These are phyloP conservation scores for Lasius platythorax DNA, from an alignment of 2,888 invertebrate genomes.

Conservation along the genomic window DNA sequence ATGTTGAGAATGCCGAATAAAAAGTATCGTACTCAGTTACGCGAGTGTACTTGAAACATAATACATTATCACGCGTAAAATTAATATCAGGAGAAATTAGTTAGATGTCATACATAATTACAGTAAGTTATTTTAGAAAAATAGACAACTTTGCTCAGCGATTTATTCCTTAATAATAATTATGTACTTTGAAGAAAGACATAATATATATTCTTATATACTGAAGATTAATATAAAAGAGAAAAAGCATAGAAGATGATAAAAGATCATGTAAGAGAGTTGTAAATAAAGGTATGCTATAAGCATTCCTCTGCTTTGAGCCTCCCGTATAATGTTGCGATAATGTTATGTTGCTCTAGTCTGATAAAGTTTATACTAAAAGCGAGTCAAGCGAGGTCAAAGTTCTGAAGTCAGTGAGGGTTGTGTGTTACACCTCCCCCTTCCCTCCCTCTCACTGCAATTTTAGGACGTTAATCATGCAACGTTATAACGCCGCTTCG, in stretches of 20 bases:
- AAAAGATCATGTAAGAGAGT: neutral
- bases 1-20: neutral
- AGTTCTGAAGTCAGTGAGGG: constrained; percentile 43
- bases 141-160: neutral
- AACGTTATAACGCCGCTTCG: constrained; percentile 47
- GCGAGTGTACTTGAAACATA: neutral
- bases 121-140: neutral
- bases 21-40: neutral
- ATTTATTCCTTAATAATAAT: neutral
- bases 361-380: constrained; percentile 44
- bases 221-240: neutral
- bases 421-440: constrained; percentile 18
- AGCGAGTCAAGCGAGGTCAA: constrained; percentile 38
- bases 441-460: constrained; percentile 32
- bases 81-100: neutral
- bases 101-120: neutral
- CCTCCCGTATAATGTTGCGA: neutral
- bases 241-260: neutral
- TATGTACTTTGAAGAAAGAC: neutral
- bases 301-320: neutral
- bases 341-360: neutral
- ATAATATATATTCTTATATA: neutral
- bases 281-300: neutral
- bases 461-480: constrained; percentile 54
- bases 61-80: neutral